Conservation (phyloP, 2,888 invertebrate genomes). For the Schizotus pectinicornis region DNA sequence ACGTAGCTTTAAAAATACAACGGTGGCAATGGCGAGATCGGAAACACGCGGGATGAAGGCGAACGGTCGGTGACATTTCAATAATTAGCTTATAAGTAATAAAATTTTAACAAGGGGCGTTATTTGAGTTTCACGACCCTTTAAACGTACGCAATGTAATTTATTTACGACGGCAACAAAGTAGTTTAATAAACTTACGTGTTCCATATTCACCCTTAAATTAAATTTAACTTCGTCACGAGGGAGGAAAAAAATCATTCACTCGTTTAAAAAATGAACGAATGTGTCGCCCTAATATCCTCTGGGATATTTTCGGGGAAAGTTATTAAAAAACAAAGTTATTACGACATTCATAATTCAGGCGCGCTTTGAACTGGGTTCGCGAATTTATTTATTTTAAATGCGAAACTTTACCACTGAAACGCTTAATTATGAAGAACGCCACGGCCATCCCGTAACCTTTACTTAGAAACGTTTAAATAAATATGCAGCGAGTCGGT, state of each 20-base stretch:
- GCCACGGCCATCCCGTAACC: slow-evolving; percentile 10
- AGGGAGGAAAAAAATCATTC: slow-evolving; percentile 23
- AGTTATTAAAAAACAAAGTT: slow-evolving; percentile 24
- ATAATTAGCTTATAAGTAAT: not conserved
- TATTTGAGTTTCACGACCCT: not conserved
- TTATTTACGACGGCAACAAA: no score
- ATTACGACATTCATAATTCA: slow-evolving; percentile 24
- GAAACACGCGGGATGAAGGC: no score
- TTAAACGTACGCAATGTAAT: no score
- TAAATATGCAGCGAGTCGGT: slow-evolving; percentile 3
- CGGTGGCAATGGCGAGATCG: no score
- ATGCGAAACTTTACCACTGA: slow-evolving; percentile 16
- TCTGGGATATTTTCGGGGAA: slow-evolving; percentile 21
- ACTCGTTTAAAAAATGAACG: slow-evolving; percentile 20
- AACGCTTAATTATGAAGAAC: slow-evolving; percentile 19
- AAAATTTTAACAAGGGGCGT: not conserved
- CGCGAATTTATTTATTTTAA: slow-evolving; percentile 23
- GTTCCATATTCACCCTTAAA: no score
- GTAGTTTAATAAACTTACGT: no score
- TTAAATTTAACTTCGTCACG: slow-evolving; percentile 5
- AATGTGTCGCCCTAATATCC: slow-evolving; percentile 21
- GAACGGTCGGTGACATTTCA: no score
- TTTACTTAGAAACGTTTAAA: not conserved
- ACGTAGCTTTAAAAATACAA: slow-evolving; percentile 7
- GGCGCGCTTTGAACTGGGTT: slow-evolving; percentile 15